Evolutionary conservation across 2,888 invertebrate genomes (phyloP).

Genomic region (Drosophila greeni): DNA sequence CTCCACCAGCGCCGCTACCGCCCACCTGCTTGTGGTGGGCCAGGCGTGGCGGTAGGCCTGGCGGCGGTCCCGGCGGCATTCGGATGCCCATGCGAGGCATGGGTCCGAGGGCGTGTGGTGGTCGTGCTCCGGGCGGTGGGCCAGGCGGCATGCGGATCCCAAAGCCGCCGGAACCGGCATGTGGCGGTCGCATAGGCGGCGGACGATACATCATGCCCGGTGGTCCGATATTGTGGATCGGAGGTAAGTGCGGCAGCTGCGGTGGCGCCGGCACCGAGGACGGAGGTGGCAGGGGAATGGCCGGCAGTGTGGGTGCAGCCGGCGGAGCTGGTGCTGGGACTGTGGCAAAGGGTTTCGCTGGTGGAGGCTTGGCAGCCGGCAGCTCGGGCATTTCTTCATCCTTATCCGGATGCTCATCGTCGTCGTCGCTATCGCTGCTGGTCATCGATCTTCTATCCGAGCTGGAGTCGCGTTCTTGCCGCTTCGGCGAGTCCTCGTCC

Average conservation of each 20-base stretch:
- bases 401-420: constrained; percentile 37
- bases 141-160: constrained; percentile 79
- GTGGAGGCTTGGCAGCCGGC: constrained; percentile 8
- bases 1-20: constrained; percentile 47
- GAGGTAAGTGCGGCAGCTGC: constrained; percentile 76
- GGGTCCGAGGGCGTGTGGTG: constrained; percentile 61
- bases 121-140: constrained; percentile 78
- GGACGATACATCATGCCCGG: constrained; percentile 81
- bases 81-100: constrained; percentile 75
- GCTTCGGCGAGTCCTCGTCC: constrained; percentile 28
- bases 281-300: constrained; percentile 69
- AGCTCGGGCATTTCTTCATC: constrained; percentile 47
- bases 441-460: constrained; percentile 47
- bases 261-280: constrained; percentile 53
- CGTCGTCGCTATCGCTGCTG: constrained; percentile 40
- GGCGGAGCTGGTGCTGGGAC: constrained; percentile 60
- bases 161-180: constrained; percentile 74
- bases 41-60: constrained; percentile 81
- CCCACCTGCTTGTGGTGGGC: constrained; percentile 82
- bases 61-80: constrained; percentile 80
- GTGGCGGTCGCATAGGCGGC: constrained; percentile 80
- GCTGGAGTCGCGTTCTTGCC: constrained; percentile 21
- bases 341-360: constrained; percentile 10
- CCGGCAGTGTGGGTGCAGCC: constrained; percentile 50
- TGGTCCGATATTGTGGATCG: constrained; percentile 78